phyloP scores from a whole-genome alignment of 1,140 invertebrate genomes.

The Dolichoris vasculosae region DNA sequence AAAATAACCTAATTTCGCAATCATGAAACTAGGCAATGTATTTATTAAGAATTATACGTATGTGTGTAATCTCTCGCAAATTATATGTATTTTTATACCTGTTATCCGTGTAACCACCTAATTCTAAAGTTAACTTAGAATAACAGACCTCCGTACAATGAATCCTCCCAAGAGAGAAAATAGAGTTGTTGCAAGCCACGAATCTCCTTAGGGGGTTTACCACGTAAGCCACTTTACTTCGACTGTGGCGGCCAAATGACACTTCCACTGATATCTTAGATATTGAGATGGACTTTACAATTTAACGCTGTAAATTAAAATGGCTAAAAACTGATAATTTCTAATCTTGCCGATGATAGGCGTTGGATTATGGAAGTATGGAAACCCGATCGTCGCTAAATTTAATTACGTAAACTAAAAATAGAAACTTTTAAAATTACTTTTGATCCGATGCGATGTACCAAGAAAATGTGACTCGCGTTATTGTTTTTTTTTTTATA shows the following conservation, averaged over 20 bases:
- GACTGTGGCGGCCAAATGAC: neutral
- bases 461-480: no score
- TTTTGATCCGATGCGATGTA: no score
- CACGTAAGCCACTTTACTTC: slow-evolving; percentile 19
- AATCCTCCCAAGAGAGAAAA: slow-evolving; percentile 19
- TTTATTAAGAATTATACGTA: no score
- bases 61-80: neutral
- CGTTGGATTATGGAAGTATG: no score
- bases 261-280: neutral
- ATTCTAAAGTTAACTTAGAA: neutral
- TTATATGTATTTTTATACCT: neutral
- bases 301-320: neutral
- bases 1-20: no score
- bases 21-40: no score
- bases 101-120: neutral
- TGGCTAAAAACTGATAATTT: neutral
- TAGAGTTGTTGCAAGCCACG: slow-evolving; percentile 35
- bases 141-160: neutral
- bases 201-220: slow-evolving; percentile 18
- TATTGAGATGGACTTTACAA: neutral
- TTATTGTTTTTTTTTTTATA: no score
- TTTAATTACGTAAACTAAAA: no score
- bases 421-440: no score
- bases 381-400: no score
- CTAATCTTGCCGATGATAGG: neutral